Evolutionary conservation across 2,113 vertebrate genomes (phyloP), one percentile per base, ranked within the genome.

Genomic region (Trichomycterus rosablanca): DNA sequence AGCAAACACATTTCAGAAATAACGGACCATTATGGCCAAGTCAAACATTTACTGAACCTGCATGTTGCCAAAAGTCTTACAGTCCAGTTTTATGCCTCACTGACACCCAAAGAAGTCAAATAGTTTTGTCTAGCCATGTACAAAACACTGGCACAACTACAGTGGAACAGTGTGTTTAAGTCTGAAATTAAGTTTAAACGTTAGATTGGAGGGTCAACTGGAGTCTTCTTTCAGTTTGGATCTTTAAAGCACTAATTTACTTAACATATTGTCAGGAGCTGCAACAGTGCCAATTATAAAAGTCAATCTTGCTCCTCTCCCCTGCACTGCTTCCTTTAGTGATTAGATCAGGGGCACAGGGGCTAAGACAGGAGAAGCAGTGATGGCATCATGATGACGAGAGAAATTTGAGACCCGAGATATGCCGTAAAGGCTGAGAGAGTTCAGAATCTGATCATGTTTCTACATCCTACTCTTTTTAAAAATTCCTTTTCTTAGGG

Each of bases 231-330:
- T 72, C 74, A 59, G 34, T 34, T 59, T 35, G 43, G 63, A 65
- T 83, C 82, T 75, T 82, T 69, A 66, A 85, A 82, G 78, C 82
- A 79, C 84, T 84, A 79, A 88, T 87, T 78, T 80, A 81, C 87
- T 86, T 84, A 86, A 82, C 83, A 88, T 71, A 48, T 76, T 9
- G n/a, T 19, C 22, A 57, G n/a, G 35, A 49, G 43, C 57, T 51
- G 58, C 37, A 57, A 37, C 24, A 44, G 59, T 48, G 68, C 56
- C 50, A 62, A 19, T 12, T 58, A 15, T 46, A 61, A 56, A 59
- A 46, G 42, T 74, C 70, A 46, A 64, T 70, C 72, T 73, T 72
- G 67, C 65, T 32, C 32, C 14, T n/a, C n/a, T n/a, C n/a, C 30
- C 6, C 53, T 7, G 44, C 26, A 30, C 42, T 57, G 20, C 43